Evolutionary conservation across 2,797 vertebrate genomes (phyloP), one percentile per base, ranked within the genome.

Genomic region (Myoxocephalus aenaeus): DNA sequence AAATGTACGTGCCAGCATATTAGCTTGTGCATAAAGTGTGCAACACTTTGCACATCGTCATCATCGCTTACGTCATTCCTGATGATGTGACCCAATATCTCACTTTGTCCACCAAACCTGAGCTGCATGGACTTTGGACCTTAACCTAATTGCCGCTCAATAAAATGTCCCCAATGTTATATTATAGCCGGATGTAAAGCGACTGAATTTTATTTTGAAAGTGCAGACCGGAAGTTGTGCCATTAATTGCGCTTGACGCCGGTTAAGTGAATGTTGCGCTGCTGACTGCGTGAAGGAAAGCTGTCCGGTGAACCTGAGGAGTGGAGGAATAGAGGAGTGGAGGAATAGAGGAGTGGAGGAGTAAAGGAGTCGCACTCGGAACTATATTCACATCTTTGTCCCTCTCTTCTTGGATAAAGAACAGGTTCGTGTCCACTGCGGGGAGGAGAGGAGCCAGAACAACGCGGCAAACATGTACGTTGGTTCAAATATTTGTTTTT

Each of bases 401-500:
- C 4, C 25, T 2, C 44, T 18, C 17, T 18, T 0, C 36, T 32
- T 3, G 65, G 79, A 73, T n/a, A 64, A 40, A 82, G 57, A 18
- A 48, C 2, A 59, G 15, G 72, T 22, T 73, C 34, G 64, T 13
- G 50, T 76, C 62, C 32, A 46, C 72, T 1, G 62, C 5, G 18
- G 18, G 46, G 61, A 70, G 22, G 53, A 77, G 63, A 80, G 53
- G 79, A 79, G 62, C 36, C 65, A 2, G 12, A 8, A n/a, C 83
- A 56, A 53, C 67, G 76, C 78, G 27, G 67, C 65, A 62, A 66
- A 63, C 70, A 88, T 88, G 86, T 86, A 80, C 22, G 85, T 69
- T 34, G 53, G 13, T 73, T 71, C 10, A 59, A 38, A 53, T 65
- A n/a, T 59, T 59, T 44, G 2, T 6, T 3, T 14, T 34, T 50